Percentiles rank a stretch among this genome's conserved stretches.
phyloP scores from a whole-genome alignment of 1,140 invertebrate genomes.

The Marisa cornuarietis region DNA sequence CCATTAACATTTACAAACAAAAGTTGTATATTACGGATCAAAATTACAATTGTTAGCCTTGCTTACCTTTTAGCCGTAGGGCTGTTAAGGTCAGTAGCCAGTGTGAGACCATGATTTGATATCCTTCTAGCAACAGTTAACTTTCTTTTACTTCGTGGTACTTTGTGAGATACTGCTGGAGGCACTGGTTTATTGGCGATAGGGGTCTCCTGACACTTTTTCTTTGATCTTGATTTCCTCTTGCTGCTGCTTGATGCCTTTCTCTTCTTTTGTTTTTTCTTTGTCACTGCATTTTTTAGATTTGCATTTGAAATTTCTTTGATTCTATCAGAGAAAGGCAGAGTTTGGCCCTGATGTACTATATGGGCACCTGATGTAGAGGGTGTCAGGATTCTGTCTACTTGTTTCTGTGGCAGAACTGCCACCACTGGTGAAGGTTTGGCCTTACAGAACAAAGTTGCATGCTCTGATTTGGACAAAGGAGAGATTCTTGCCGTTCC shows the following conservation, averaged over 20 bases:
- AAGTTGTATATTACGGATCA: too few species aligned
- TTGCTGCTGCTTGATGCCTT: background rate
- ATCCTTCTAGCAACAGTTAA: too few species aligned
- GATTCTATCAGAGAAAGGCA: background rate
- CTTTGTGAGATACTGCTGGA: background rate
- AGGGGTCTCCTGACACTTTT: background rate
- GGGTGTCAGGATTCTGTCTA: too few species aligned
- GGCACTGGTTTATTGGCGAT: background rate
- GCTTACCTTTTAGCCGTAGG: too few species aligned
- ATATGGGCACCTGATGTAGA: too few species aligned
- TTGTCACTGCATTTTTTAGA: background rate
- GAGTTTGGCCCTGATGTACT: background rate
- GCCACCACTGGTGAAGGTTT: constrained; percentile 22
- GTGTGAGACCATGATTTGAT: too few species aligned
- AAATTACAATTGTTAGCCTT: too few species aligned
- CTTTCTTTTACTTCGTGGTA: too few species aligned
- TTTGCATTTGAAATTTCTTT: background rate
- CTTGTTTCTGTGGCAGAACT: constrained; percentile 18
- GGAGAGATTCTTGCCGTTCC: constrained; percentile 9
- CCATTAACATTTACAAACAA: too few species aligned
- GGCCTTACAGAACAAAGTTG: constrained; percentile 9
- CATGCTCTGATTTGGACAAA: background rate
- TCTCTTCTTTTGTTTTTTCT: constrained; percentile 1
- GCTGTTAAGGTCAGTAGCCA: too few species aligned
- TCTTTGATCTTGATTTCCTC: constrained; percentile 6